phyloP scores from a whole-genome alignment of 2,113 vertebrate genomes.

The Heteronetta atricapilla region DNA sequence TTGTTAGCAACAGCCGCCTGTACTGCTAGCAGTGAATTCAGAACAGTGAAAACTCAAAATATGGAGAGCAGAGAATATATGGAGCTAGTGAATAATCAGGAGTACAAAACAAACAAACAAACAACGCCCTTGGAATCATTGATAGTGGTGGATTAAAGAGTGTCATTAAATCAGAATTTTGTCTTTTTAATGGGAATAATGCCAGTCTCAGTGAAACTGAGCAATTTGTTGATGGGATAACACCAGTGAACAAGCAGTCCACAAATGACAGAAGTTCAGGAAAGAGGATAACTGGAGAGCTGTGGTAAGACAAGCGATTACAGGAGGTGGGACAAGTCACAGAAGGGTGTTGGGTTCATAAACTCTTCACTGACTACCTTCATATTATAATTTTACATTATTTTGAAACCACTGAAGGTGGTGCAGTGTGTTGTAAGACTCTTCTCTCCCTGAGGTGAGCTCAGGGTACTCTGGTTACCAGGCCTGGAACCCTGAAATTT shows the following conservation, averaged over 20 bases:
- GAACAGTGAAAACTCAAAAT: neutral
- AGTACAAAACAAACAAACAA: neutral
- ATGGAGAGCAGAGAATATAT: neutral
- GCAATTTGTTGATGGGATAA: neutral
- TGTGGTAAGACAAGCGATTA: neutral
- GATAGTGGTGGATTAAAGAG: neutral
- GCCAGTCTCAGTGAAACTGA: neutral
- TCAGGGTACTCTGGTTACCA: neutral
- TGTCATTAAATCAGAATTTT: neutral
- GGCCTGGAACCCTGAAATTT: neutral
- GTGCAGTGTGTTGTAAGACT: neutral
- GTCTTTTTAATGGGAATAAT: neutral
- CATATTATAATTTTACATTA: neutral
- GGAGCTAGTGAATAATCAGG: neutral
- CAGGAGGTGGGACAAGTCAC: neutral
- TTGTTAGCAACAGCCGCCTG: neutral
- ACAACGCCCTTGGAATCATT: neutral
- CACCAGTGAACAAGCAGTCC: neutral
- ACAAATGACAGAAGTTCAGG: neutral
- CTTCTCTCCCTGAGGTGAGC: neutral
- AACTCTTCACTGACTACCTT: neutral
- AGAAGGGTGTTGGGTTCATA: rapidly evolving
- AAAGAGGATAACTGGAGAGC: neutral
- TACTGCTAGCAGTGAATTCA: neutral
- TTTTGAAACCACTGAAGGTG: neutral